phyloP scores from a whole-genome alignment of 2,888 invertebrate genomes.

The Blera fallax region DNA sequence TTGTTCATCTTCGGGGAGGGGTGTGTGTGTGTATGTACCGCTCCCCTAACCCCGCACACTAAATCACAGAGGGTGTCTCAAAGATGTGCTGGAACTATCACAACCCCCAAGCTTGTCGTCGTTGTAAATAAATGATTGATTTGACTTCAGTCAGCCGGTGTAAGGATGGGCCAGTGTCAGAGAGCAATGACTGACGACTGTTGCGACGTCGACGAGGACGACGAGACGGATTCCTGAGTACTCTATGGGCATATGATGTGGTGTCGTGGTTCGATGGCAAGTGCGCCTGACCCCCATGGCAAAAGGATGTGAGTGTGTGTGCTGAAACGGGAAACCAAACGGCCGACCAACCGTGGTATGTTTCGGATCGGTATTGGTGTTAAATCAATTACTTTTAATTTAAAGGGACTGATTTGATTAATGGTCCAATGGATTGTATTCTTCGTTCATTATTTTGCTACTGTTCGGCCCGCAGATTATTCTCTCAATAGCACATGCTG shows the following conservation, averaged over 20 bases:
- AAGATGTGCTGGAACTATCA: constrained; percentile 24
- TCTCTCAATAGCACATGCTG: neutral
- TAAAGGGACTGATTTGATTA: constrained; percentile 77
- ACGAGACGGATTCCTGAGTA: constrained; percentile 32
- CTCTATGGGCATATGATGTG: constrained; percentile 60
- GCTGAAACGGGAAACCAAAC: constrained; percentile 62
- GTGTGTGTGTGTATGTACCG: neutral
- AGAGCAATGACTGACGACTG: constrained; percentile 12
- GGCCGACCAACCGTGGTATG: constrained; percentile 67
- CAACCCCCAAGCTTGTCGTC: constrained; percentile 13
- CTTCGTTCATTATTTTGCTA: constrained; percentile 54
- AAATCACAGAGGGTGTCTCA: constrained; percentile 28
- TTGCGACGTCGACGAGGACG: constrained; percentile 34
- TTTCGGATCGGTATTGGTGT: constrained; percentile 74
- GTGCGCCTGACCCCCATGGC: constrained; percentile 1
- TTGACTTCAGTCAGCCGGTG: constrained; percentile 39
- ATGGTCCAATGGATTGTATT: constrained; percentile 74
- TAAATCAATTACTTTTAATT: constrained; percentile 78
- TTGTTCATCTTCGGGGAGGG: constrained; percentile 55
- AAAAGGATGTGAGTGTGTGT: constrained; percentile 27
- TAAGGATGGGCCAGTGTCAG: constrained; percentile 28
- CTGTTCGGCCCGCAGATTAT: constrained; percentile 11
- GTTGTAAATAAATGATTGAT: constrained; percentile 68
- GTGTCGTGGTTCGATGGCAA: constrained; percentile 51
- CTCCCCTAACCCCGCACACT: constrained; percentile 10